These are phyloP conservation scores for Seriola quinqueradiata DNA, from an alignment of 2,113 vertebrate species.

Conservation along the genomic window DNA sequence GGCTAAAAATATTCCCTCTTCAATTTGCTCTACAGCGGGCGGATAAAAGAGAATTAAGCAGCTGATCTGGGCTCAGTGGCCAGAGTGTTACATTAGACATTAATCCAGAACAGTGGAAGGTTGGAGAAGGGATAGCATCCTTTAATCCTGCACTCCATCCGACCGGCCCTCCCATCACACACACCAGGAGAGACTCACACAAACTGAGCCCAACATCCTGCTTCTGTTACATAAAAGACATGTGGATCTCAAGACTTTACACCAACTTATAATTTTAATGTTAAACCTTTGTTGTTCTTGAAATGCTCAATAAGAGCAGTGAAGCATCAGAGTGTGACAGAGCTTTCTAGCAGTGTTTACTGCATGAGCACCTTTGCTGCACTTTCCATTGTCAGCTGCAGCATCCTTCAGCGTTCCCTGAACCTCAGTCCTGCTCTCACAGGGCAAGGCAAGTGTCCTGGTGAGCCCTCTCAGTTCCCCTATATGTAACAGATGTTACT, in stretches of 20 bases:
- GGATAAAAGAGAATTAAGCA: slow-evolving; percentile 83
- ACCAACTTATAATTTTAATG: background rate
- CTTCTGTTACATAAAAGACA: background rate
- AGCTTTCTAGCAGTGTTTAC: slow-evolving; percentile 8
- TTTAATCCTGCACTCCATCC: slow-evolving; percentile 77
- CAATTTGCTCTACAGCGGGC: slow-evolving; percentile 68
- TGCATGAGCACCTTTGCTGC: slow-evolving; percentile 10
- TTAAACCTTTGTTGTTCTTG: background rate
- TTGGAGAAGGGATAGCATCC: slow-evolving; percentile 69
- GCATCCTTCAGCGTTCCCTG: slow-evolving; percentile 35
- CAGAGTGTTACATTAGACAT: slow-evolving; percentile 84
- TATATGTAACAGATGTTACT: slow-evolving; percentile 87
- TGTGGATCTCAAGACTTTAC: background rate
- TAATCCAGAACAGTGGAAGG: slow-evolving; percentile 81
- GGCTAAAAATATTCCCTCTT: slow-evolving; percentile 67
- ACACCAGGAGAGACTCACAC: background rate
- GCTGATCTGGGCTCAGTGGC: slow-evolving; percentile 82
- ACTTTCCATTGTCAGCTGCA: slow-evolving; percentile 8
- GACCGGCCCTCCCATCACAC: slow-evolving; percentile 28
- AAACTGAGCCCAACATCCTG: background rate
- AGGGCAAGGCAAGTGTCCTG: slow-evolving; percentile 55
- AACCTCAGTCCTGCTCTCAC: slow-evolving; percentile 35
- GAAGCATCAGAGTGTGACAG: background rate
- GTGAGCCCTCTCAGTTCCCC: slow-evolving; percentile 53
- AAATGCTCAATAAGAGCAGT: slow-evolving; percentile 7